Conservation (phyloP, 2,797 vertebrate species). For the Clamator glandarius region DNA sequence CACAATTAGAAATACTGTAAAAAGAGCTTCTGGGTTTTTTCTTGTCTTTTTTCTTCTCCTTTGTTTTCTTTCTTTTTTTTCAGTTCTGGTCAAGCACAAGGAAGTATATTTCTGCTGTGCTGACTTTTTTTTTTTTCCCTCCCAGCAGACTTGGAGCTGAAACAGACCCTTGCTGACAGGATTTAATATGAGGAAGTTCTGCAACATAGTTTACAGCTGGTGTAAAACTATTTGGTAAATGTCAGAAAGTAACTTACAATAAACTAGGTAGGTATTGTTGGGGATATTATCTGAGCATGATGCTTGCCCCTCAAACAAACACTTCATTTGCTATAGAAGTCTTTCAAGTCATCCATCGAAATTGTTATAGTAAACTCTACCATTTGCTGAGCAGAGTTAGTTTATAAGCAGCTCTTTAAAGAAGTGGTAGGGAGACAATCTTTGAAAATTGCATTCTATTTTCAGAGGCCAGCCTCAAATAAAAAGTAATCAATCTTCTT, state of each 20-base stretch:
- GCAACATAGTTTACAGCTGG: slow-evolving; percentile 72
- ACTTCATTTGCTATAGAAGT: slow-evolving; percentile 4
- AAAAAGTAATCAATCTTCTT: slow-evolving; percentile 56
- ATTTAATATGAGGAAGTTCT: slow-evolving; percentile 74
- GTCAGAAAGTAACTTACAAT: slow-evolving; percentile 53
- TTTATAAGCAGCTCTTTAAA: not conserved
- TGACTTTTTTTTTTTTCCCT: slow-evolving; percentile 21
- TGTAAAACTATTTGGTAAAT: slow-evolving; percentile 49
- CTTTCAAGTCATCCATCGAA: slow-evolving; percentile 31
- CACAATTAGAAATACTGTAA: slow-evolving; percentile 43
- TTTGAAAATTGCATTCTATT: slow-evolving; percentile 21
- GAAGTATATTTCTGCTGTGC: slow-evolving; percentile 65
- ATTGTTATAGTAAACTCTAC: slow-evolving; percentile 20
- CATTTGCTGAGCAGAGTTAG: not conserved
- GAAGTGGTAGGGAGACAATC: not conserved
- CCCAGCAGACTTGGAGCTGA: slow-evolving; percentile 33
- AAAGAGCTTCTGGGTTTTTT: not conserved
- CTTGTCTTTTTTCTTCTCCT: not conserved
- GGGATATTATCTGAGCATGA: slow-evolving; percentile 43
- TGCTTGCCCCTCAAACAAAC: slow-evolving; percentile 38
- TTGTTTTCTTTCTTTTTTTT: not conserved
- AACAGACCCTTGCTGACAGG: slow-evolving; percentile 53
- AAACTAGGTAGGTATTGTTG: not conserved
- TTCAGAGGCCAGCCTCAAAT: slow-evolving; percentile 49
- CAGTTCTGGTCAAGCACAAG: slow-evolving; percentile 8